These are phyloP conservation scores for Oncorhynchus kisutch DNA, from an alignment of 2,113 vertebrate genomes.

Conservation along the genomic window DNA sequence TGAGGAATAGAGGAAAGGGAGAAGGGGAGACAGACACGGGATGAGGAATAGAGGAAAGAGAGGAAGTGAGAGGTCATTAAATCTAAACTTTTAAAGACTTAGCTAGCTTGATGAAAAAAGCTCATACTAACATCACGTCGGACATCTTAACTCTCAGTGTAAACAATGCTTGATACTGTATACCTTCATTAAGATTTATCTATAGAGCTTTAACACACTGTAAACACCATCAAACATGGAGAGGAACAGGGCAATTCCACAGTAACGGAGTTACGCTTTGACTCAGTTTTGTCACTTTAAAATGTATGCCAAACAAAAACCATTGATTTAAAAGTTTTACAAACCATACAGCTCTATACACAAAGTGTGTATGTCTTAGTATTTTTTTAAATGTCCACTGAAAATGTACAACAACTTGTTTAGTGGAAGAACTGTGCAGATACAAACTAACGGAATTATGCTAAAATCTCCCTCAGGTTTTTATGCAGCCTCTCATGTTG, in stretches of 20 bases:
- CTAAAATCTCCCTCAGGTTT: too few relatives aligned
- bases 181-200: conserved; percentile 10
- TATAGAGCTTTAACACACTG: background rate
- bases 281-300: background rate
- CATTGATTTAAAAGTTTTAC: too few relatives aligned
- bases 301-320: too few relatives aligned
- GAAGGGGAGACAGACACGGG: background rate
- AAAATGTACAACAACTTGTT: too few relatives aligned
- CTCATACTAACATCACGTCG: conserved; percentile 21
- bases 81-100: conserved; percentile 22
- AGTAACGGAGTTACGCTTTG: too few relatives aligned
- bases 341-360: too few relatives aligned
- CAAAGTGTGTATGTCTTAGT: too few relatives aligned
- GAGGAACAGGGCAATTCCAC: background rate
- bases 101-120: conserved; percentile 1
- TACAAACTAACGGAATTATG: too few relatives aligned
- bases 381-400: too few relatives aligned
- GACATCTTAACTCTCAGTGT: background rate
- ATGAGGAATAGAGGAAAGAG: background rate
- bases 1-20: background rate
- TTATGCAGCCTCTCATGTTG: too few relatives aligned
- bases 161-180: background rate
- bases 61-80: conserved; percentile 5
- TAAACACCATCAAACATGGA: conserved; percentile 17
- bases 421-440: too few relatives aligned